A percentile compares a stretch with the other conserved stretches of the same genome.
Conservation (phyloP, 2,888 invertebrate genomes). For the Apocheima hispidaria region DNA sequence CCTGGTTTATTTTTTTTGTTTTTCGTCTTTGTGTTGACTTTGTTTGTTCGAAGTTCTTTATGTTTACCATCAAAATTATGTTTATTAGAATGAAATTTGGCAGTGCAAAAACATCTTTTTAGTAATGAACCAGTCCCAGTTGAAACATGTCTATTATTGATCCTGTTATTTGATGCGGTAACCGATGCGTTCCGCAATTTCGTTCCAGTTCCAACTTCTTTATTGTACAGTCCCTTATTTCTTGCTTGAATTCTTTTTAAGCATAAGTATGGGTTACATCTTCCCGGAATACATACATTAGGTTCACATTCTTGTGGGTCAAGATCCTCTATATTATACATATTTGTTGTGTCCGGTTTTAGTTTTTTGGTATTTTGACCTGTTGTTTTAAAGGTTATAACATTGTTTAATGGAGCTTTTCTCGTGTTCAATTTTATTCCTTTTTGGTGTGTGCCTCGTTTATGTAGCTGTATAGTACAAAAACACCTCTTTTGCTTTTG, state of each 20-base stretch:
- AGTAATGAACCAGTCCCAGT: neutral
- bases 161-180: neutral
- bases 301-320: conserved; percentile 3
- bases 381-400: conserved; percentile 21
- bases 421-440: neutral
- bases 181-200: neutral
- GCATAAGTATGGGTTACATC: conserved; percentile 34
- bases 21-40: neutral
- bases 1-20: neutral
- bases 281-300: conserved; percentile 47
- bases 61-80: neutral
- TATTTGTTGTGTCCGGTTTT: neutral
- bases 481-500: neutral
- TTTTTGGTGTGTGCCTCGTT: neutral
- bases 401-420: neutral
- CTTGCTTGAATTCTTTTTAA: conserved; percentile 1
- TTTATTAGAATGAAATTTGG: neutral
- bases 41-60: neutral
- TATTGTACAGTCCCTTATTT: neutral
- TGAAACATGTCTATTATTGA: neutral
- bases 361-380: conserved; percentile 16
- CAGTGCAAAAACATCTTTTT: conserved; percentile 17
- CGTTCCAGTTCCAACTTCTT: neutral
- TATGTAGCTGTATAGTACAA: neutral
- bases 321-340: neutral